These are phyloP conservation scores for Pyrgilauda ruficollis DNA, from an alignment of 2,113 vertebrate species.

Conservation along the genomic window DNA sequence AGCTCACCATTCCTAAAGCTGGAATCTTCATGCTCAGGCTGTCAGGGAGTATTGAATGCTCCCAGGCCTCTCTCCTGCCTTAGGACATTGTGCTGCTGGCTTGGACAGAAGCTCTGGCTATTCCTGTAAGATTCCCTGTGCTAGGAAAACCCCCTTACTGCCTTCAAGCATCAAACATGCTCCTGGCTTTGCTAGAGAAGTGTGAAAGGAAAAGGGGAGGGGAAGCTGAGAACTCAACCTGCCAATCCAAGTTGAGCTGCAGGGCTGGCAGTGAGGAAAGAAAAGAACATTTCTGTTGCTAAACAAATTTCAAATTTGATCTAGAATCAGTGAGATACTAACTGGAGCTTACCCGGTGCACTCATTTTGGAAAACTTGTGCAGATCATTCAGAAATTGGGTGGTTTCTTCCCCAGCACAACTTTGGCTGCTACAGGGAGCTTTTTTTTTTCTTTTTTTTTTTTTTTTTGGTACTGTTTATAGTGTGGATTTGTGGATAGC, in stretches of 20 bases:
- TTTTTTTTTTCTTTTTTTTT: background rate
- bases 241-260: background rate
- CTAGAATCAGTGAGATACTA: background rate
- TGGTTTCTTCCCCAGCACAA: background rate
- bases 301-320: constrained; percentile 3
- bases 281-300: background rate
- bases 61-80: background rate
- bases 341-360: rapidly evolving
- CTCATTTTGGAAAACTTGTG: background rate
- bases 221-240: background rate
- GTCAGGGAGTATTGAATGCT: background rate
- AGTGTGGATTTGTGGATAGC: background rate
- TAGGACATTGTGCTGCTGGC: background rate
- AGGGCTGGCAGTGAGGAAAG: background rate
- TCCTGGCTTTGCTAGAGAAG: background rate
- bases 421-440: background rate
- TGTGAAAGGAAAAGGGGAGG: background rate
- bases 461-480: background rate
- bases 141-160: background rate
- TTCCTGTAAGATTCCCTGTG: background rate
- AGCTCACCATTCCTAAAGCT: background rate
- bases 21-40: background rate
- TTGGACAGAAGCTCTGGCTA: background rate
- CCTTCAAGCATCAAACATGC: background rate
- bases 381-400: background rate